Evolutionary conservation across 2,888 invertebrate genomes (phyloP).

Genomic region (Ophion ellenae): DNA sequence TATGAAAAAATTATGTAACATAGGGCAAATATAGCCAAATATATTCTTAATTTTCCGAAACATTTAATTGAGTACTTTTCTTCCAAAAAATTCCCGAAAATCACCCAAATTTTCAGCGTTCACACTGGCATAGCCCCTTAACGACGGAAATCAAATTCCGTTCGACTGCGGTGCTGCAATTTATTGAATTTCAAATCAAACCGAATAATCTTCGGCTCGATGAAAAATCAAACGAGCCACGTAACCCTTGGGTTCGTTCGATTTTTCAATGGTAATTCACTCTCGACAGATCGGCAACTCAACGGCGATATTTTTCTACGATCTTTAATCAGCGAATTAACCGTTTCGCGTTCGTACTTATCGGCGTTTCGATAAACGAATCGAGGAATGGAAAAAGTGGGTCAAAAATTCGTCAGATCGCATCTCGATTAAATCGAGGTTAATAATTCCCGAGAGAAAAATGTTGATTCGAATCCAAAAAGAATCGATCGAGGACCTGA

Average conservation of each 20-base stretch:
- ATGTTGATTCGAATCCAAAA: slow-evolving; percentile 4
- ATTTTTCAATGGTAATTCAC: not conserved
- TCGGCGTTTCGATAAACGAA: slow-evolving; percentile 4
- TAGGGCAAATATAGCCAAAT: no score
- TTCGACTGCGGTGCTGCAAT: not conserved
- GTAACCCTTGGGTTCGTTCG: not conserved
- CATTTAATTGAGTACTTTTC: no score
- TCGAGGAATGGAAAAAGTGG: slow-evolving; percentile 15
- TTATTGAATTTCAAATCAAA: not conserved
- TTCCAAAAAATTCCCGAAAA: no score
- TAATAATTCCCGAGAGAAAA: slow-evolving; percentile 38
- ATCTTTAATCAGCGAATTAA: not conserved
- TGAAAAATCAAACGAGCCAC: not conserved
- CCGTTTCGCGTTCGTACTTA: not conserved
- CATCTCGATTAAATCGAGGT: slow-evolving; percentile 40
- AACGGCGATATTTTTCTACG: not conserved
- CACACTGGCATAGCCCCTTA: no score
- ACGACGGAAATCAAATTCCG: not conserved
- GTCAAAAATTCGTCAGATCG: slow-evolving; percentile 11
- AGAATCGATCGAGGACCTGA: slow-evolving; percentile 49
- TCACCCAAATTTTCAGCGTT: no score
- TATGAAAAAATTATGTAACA: no score
- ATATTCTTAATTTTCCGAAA: no score
- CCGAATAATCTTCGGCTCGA: not conserved
- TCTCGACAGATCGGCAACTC: not conserved